These are phyloP conservation scores for Callyntrura sp. DNA, from an alignment of 2,888 invertebrate genomes.

Conservation along the genomic window DNA sequence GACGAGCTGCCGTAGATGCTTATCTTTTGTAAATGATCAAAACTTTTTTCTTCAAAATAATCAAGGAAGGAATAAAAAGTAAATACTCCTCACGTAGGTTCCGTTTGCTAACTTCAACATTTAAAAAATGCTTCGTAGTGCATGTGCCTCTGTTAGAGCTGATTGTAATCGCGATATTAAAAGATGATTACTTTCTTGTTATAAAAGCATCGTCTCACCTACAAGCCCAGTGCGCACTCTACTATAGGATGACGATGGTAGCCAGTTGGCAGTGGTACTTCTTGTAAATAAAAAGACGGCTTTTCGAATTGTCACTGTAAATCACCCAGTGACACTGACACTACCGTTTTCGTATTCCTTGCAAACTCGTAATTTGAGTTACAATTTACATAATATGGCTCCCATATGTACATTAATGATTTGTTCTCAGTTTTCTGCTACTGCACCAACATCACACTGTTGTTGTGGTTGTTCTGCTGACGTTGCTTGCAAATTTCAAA, in stretches of 20 bases:
- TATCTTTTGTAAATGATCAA: conserved; percentile 49
- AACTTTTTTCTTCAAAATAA: conserved; percentile 13
- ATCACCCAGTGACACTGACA: conserved; percentile 1
- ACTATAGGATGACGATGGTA: not conserved
- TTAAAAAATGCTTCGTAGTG: not conserved
- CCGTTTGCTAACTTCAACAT: not conserved
- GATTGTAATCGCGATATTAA: conserved; percentile 49
- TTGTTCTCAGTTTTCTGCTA: not conserved
- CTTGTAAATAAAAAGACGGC: not conserved
- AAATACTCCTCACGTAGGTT: not conserved
- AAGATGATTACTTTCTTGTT: conserved; percentile 27
- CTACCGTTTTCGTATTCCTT: not conserved
- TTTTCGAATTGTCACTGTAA: conserved; percentile 15
- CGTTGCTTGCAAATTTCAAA: not conserved
- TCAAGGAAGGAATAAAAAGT: not conserved
- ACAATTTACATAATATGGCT: not conserved
- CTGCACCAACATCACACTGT: not conserved
- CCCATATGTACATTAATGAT: not conserved
- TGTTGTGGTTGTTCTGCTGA: no score
- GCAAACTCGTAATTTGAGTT: not conserved
- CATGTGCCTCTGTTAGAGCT: not conserved
- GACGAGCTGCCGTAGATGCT: conserved; percentile 58
- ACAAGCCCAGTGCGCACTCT: not conserved
- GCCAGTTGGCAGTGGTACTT: not conserved
- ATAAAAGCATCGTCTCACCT: not conserved